phyloP scores from a whole-genome alignment of 2,888 invertebrate genomes.

The Lepidochrysops patricia region DNA sequence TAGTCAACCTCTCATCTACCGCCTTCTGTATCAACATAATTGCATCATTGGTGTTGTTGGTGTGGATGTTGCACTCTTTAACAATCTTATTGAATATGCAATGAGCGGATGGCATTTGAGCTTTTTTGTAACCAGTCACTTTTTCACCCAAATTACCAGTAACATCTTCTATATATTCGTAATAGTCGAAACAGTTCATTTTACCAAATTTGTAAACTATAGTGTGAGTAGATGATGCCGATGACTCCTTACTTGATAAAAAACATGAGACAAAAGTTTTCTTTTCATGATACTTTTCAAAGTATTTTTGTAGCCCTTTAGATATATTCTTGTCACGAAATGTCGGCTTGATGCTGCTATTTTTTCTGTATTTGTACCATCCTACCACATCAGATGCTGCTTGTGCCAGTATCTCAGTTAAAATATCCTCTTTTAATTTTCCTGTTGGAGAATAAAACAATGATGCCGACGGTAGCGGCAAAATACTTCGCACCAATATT shows the following conservation, averaged over 20 bases:
- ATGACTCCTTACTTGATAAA: slow-evolving; percentile 68
- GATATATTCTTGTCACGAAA: slow-evolving; percentile 78
- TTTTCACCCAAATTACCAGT: slow-evolving; percentile 73
- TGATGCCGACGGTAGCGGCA: slow-evolving; percentile 74
- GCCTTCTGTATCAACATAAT: slow-evolving; percentile 60
- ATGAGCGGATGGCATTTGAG: slow-evolving; percentile 43
- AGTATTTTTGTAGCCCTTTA: slow-evolving; percentile 74
- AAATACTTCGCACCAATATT: slow-evolving; percentile 75
- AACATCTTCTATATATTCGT: slow-evolving; percentile 67
- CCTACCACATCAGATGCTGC: slow-evolving; percentile 76
- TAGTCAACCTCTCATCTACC: slow-evolving; percentile 49
- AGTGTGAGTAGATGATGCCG: slow-evolving; percentile 73
- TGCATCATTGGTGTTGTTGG: slow-evolving; percentile 52
- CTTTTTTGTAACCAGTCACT: slow-evolving; percentile 60
- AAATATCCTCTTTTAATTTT: slow-evolving; percentile 68
- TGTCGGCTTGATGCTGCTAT: slow-evolving; percentile 70
- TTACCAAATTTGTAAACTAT: slow-evolving; percentile 77
- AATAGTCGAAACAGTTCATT: slow-evolving; percentile 69
- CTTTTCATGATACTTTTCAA: slow-evolving; percentile 65
- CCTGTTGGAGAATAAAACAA: slow-evolving; percentile 76
- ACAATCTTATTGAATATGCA: slow-evolving; percentile 61
- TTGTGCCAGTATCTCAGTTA: slow-evolving; percentile 67
- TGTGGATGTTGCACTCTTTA: slow-evolving; percentile 52
- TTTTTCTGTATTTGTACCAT: slow-evolving; percentile 79
- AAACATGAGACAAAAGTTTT: slow-evolving; percentile 78